phyloP scores from a whole-genome alignment of 2,888 invertebrate species.

The Hyposoter dolosus region DNA sequence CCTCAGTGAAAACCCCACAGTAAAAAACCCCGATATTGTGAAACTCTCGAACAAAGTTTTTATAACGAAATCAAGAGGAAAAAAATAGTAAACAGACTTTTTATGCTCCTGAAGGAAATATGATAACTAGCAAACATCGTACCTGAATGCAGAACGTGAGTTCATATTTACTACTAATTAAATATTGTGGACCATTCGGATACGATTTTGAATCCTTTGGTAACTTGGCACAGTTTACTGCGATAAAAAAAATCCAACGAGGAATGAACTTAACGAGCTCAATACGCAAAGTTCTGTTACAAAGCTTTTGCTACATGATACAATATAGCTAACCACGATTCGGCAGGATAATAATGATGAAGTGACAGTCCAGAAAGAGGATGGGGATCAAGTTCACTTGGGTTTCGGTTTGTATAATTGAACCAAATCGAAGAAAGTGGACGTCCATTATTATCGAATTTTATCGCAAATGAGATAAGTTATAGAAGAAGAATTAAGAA shows the following conservation, averaged over 20 bases:
- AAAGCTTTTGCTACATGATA: neutral
- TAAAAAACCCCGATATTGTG: neutral
- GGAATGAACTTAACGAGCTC: neutral
- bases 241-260: neutral
- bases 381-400: neutral
- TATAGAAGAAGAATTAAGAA: slow-evolving; percentile 39
- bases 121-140: neutral
- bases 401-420: slow-evolving; percentile 41
- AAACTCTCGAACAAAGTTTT: neutral
- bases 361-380: slow-evolving; percentile 19
- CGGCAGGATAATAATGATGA: slow-evolving; percentile 36
- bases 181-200: neutral
- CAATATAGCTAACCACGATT: slow-evolving; percentile 32
- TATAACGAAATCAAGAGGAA: neutral
- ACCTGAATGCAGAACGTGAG: neutral
- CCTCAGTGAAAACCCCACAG: neutral
- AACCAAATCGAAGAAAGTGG: slow-evolving; percentile 53
- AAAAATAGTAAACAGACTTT: neutral
- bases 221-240: neutral
- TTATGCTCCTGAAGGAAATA: neutral
- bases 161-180: neutral
- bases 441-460: slow-evolving; percentile 60
- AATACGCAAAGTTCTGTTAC: neutral
- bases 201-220: neutral
- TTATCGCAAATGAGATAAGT: slow-evolving; percentile 57